Base-by-base conservation (phyloP, 2,888 invertebrate species). In the Neocrepidodera transversa region DNA sequence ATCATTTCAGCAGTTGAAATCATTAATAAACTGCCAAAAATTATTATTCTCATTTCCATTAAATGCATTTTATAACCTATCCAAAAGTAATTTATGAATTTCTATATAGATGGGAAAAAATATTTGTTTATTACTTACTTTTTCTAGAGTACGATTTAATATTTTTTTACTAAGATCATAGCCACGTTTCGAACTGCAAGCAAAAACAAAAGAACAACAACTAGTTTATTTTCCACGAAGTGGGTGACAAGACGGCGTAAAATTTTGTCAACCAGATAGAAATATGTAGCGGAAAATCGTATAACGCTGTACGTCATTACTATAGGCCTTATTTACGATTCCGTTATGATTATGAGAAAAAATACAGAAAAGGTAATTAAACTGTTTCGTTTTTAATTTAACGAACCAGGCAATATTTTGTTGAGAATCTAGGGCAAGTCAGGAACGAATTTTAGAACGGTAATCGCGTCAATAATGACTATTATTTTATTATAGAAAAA, bases 261-360 rank as follows among this genome's bases (percentile, higher is more conserved):
- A 56, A 58, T 54, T 58, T 60, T 58, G 62, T 62, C 62, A 63
- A 51, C 64, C 62, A 56, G 47, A 54, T 54, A 52, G 53, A 54
- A 54, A 57, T 62, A 30, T 51, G 16, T 57, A 58, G 62, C 67
- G 63, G 63, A 55, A 67, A 69, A 69, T 68, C 14, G 52, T 28
- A 45, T 60, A 65, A 61, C 62, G 62, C 63, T 64, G 56, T 40
- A 50, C 53, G 26, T 59, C 59, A 60, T 64, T 63, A 58, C 53
- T 47, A 23, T 42, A 49, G 20, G 20, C 35, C 36, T 18, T 51
- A 49, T 53, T 53, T 56, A 13, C 6, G 6, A 35, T 47, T 52
- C 64, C 64, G 62, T 62, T 62, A 64, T 48, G 38, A 11, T 4
- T 20, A 57, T n/a, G 13, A 16, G 26, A 30, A 10, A 28, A 36